phyloP scores from a whole-genome alignment of 2,797 vertebrate genomes.

The Enoplosus armatus region DNA sequence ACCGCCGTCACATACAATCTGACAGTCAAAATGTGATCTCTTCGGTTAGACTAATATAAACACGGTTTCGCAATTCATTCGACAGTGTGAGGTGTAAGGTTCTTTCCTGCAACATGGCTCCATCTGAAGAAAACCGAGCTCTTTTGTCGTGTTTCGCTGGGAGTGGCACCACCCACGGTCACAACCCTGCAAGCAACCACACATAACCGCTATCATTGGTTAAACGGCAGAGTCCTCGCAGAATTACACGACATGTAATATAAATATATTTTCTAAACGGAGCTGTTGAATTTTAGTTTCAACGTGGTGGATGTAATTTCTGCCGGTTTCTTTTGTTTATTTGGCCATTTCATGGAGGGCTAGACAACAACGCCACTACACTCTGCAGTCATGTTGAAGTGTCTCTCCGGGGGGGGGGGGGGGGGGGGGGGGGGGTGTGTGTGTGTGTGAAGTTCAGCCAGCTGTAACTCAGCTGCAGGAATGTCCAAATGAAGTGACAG shows the following conservation, averaged over 20 bases:
- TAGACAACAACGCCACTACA: background rate
- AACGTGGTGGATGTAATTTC: background rate
- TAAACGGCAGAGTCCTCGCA: no score
- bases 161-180: background rate
- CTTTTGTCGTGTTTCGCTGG: slow-evolving; percentile 2
- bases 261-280: slow-evolving; percentile 1
- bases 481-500: slow-evolving; percentile 69
- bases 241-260: background rate
- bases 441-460: slow-evolving; percentile 19
- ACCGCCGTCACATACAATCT: background rate
- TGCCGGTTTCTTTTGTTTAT: slow-evolving; percentile 2
- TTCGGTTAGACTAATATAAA: slow-evolving; percentile 21
- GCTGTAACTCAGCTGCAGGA: slow-evolving; percentile 66
- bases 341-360: slow-evolving; percentile 8
- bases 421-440: background rate
- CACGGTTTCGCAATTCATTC: background rate
- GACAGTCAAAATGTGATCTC: background rate
- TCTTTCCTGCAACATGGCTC: background rate
- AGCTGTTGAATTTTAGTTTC: background rate
- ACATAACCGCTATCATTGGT: slow-evolving; percentile 14
- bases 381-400: slow-evolving; percentile 1
- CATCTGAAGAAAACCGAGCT: slow-evolving; percentile 18
- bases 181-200: background rate
- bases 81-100: slow-evolving; percentile 14
- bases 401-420: background rate